Conservation (phyloP, 2,888 invertebrate genomes). For the Criorhina ranunculi region DNA sequence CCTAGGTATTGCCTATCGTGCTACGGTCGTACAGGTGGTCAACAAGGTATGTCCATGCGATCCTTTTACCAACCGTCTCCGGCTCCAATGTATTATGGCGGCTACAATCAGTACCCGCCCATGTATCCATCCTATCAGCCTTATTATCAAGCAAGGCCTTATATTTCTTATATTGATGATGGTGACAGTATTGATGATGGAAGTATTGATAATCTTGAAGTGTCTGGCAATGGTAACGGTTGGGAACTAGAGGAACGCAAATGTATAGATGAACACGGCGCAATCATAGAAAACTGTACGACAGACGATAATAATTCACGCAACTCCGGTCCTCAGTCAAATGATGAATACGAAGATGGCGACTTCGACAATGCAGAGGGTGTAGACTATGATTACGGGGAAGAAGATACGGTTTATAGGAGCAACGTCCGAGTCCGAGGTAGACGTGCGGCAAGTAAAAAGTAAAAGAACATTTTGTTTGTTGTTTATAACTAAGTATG, state of each 20-base stretch:
- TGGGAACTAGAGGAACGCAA: slow-evolving; percentile 78
- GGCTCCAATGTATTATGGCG: slow-evolving; percentile 13
- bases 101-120: neutral
- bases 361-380: slow-evolving; percentile 1
- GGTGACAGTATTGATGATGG: neutral
- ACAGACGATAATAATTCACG: neutral
- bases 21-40: slow-evolving; percentile 5
- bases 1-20: slow-evolving; percentile 35
- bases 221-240: slow-evolving; percentile 17
- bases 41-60: neutral
- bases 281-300: slow-evolving; percentile 56
- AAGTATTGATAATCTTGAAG: slow-evolving; percentile 4
- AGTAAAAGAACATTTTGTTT: neutral
- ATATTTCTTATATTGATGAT: neutral
- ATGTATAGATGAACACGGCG: slow-evolving; percentile 77
- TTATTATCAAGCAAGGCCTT: slow-evolving; percentile 5
- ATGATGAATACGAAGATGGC: slow-evolving; percentile 33
- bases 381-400: slow-evolving; percentile 46
- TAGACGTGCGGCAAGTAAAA: neutral
- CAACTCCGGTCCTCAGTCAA: slow-evolving; percentile 13
- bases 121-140: slow-evolving; percentile 17
- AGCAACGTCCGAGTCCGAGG: too few species aligned
- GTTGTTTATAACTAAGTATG: too few species aligned
- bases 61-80: neutral
- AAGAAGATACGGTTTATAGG: slow-evolving; percentile 10